phyloP scores from a whole-genome alignment of 2,888 invertebrate genomes.

The Athrips mouffetella region DNA sequence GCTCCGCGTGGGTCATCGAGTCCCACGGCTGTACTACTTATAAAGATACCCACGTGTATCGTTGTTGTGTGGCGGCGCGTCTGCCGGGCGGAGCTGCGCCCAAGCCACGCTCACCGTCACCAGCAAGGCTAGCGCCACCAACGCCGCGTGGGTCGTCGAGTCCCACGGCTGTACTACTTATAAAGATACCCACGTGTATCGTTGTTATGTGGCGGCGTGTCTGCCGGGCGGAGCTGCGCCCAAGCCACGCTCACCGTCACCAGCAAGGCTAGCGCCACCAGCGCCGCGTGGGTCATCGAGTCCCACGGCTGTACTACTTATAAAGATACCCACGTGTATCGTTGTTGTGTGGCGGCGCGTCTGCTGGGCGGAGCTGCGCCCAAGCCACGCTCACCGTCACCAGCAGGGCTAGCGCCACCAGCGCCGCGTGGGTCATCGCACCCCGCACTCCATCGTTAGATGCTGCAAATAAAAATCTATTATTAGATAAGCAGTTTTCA shows the following conservation, averaged over 20 bases:
- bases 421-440: conserved; percentile 61
- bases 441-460: conserved; percentile 50
- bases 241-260: conserved; percentile 48
- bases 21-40: too few species aligned
- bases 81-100: too few species aligned
- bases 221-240: conserved; percentile 66
- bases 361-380: conserved; percentile 66
- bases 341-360: conserved; percentile 64
- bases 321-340: conserved; percentile 62
- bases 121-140: too few species aligned
- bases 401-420: conserved; percentile 59
- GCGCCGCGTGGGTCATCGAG: too few species aligned
- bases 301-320: too few species aligned
- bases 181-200: conserved; percentile 62
- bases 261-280: conserved; percentile 59
- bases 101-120: too few species aligned
- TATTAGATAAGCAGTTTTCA: too few species aligned
- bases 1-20: too few species aligned
- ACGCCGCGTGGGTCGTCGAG: too few species aligned
- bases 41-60: too few species aligned
- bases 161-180: too few species aligned
- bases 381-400: conserved; percentile 48
- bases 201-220: conserved; percentile 64
- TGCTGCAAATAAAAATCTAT: conserved; percentile 29
- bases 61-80: too few species aligned